phyloP scores from a whole-genome alignment of 2,113 vertebrate species.

The Hemichromis elongatus region DNA sequence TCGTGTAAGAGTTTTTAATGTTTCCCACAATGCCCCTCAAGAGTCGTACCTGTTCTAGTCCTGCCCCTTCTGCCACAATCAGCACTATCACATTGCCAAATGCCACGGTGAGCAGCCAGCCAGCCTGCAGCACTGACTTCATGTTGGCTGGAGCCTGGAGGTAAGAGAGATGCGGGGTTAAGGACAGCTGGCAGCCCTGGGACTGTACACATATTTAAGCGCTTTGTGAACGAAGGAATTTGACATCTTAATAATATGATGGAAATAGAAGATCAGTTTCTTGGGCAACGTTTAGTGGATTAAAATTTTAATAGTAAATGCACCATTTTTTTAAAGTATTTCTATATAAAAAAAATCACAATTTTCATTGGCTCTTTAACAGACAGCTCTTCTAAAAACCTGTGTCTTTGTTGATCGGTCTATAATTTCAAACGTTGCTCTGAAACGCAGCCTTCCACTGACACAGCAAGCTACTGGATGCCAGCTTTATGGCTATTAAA shows the following conservation, averaged over 20 bases:
- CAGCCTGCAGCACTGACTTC: conserved; percentile 96
- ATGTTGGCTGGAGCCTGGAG: conserved; percentile 89
- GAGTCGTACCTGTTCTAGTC: conserved; percentile 84
- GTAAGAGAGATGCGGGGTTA: not conserved
- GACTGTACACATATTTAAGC: not conserved
- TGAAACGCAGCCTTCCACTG: not conserved
- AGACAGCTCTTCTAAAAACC: not conserved
- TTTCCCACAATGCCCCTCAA: not conserved
- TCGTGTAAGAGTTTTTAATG: not conserved
- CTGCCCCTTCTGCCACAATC: conserved; percentile 87
- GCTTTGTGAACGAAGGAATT: not conserved
- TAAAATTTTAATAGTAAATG: not conserved
- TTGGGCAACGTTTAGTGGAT: not conserved
- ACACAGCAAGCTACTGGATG: not conserved
- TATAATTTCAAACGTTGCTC: not conserved
- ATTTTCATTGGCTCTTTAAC: not conserved
- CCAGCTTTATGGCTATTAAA: not conserved
- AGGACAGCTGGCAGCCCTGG: not conserved
- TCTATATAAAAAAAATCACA: not conserved
- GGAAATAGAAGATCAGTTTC: not conserved
- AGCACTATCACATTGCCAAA: conserved; percentile 93
- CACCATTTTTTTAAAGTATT: not conserved
- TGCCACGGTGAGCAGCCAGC: conserved; percentile 93
- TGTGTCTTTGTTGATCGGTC: not conserved
- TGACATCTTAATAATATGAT: not conserved